Conservation (phyloP, 64 coral and sea anemone genomes). For the Porites lutea region DNA sequence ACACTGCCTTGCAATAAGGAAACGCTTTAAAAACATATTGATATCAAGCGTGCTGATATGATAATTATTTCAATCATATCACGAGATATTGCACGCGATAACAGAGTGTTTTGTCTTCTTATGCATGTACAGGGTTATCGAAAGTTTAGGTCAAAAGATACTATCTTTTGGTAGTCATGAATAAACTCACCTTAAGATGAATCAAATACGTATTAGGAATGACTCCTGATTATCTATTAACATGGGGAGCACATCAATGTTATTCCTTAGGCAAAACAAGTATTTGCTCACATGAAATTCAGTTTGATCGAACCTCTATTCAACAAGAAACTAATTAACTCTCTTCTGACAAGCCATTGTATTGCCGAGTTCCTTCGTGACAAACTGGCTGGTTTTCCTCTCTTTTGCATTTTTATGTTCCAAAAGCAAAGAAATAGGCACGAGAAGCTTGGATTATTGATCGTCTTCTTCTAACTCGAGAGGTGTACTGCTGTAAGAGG, state of each 20-base stretch:
- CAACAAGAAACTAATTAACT: background rate
- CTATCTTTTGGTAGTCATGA: background rate
- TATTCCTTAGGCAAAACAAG: background rate
- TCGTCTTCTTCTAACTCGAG: too few relatives aligned
- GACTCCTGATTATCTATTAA: background rate
- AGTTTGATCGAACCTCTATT: background rate
- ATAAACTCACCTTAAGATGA: constrained; percentile 41
- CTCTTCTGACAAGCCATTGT: background rate
- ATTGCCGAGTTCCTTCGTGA: too few relatives aligned
- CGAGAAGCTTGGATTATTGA: too few relatives aligned
- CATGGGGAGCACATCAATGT: background rate
- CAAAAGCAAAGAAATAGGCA: too few relatives aligned
- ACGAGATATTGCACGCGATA: constrained; percentile 31
- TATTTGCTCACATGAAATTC: background rate
- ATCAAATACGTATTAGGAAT: background rate
- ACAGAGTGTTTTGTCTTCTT: constrained; percentile 23
- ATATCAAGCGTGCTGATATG: constrained; percentile 46
- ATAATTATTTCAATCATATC: constrained; percentile 37
- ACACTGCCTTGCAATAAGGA: constrained; percentile 15
- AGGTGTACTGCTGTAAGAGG: too few relatives aligned
- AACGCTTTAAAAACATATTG: constrained; percentile 19
- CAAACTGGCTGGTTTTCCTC: too few relatives aligned
- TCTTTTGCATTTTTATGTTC: too few relatives aligned
- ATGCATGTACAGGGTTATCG: constrained; percentile 20
- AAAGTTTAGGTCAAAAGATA: constrained; percentile 8